Evolutionary conservation across 2,888 invertebrate species (phyloP).

Genomic region (Macropis europaea): DNA sequence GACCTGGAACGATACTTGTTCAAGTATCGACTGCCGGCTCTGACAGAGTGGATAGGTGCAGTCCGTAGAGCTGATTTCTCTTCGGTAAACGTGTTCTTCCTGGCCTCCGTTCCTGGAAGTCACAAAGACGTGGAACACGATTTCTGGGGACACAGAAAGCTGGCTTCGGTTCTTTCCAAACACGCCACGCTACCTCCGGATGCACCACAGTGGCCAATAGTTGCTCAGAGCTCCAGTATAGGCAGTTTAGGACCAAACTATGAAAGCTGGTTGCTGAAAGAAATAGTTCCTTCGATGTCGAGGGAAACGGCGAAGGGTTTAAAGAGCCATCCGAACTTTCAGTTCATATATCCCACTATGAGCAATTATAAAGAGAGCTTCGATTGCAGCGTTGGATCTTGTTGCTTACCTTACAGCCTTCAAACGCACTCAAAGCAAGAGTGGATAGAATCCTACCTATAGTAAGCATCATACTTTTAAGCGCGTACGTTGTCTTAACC

Average conservation of each 20-base stretch:
- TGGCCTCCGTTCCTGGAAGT: constrained; percentile 92
- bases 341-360: constrained; percentile 88
- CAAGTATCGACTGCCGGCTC: constrained; percentile 85
- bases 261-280: constrained; percentile 88
- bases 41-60: constrained; percentile 88
- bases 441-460: constrained; percentile 89
- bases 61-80: constrained; percentile 91
- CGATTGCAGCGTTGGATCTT: constrained; percentile 92
- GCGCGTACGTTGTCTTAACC: background rate
- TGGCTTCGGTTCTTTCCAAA: constrained; percentile 81
- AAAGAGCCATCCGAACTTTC: constrained; percentile 82
- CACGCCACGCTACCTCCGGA: constrained; percentile 83
- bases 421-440: constrained; percentile 89
- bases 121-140: constrained; percentile 82
- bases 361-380: constrained; percentile 93
- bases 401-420: constrained; percentile 93
- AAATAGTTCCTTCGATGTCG: constrained; percentile 85
- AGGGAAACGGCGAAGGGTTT: constrained; percentile 82
- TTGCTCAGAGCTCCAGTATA: constrained; percentile 95
- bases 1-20: constrained; percentile 88
- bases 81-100: constrained; percentile 89
- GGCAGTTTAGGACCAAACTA: constrained; percentile 89
- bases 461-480: constrained; percentile 82
- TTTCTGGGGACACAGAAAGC: constrained; percentile 84
- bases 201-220: constrained; percentile 84